Base-by-base conservation (phyloP, 1,140 invertebrate genomes). In the Calliopsis andreniformis region DNA sequence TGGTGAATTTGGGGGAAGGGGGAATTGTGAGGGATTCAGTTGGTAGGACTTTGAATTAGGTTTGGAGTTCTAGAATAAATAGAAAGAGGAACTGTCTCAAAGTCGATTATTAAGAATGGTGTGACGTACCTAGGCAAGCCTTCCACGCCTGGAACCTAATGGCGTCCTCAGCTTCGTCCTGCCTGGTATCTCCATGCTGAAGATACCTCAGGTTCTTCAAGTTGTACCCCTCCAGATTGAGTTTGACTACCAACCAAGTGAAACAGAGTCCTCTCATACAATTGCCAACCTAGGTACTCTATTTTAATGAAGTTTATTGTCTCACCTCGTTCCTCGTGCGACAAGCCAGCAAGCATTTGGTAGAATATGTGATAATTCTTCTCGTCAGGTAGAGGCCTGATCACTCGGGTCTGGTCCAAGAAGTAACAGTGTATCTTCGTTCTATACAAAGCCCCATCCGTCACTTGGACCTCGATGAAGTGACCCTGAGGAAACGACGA, bases 281-380 rank as follows among this genome's bases (percentile, higher is more conserved):
- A 20, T 8, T 5, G 12, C 4, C 25, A 25, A 39, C 10, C 35
- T 28, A 7, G 28, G 16, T 18, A 10, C 12, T 5, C 1, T 56
- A 30, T 7, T 4, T 4, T 12, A 4, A 2, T 16, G 23, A 23
- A 35, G 30, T 6, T 1, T 5, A 4, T 25, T 39, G 30, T 45
- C 23, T 67, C 77, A 95, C 95, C 93, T 93, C 97, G 94, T 92
- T 98, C 98, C 82, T 98, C 97, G 56, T 94, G 91, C 16, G 95
- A 95, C 1, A 99, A 93, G 4, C 98, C 98, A 18, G 97, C 97
- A 30, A 99, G 92, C 96, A 99, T 96, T 92, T 99, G 98, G 92
- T 99, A 99, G 93, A 99, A 99, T 88, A 99, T 98, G 88, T 99
- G 98, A 89, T 98, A 99, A 92, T 98, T 99, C 87, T 98, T 98